phyloP scores from a whole-genome alignment of 2,888 invertebrate genomes.

The Apoderus coryli region DNA sequence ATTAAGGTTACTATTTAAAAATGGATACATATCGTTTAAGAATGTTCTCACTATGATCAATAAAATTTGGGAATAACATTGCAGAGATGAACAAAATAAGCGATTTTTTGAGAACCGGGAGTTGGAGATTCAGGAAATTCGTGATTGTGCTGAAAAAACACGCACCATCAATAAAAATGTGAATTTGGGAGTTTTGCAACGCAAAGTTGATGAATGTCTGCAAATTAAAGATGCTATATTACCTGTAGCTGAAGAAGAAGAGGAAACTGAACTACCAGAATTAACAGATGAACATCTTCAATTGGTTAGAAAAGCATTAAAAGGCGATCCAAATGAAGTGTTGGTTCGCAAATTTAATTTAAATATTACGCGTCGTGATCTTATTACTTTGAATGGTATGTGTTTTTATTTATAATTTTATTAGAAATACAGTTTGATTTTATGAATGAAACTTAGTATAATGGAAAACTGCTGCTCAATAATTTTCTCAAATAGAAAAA shows the following conservation, averaged over 20 bases:
- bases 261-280: conserved; percentile 40
- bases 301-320: conserved; percentile 39
- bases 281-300: conserved; percentile 53
- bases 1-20: not conserved
- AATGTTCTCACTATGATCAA: conserved; percentile 9
- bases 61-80: conserved; percentile 4
- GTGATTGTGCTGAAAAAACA: conserved; percentile 22
- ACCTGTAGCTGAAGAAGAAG: conserved; percentile 37
- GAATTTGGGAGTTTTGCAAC: conserved; percentile 27
- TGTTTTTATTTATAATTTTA: too few species aligned
- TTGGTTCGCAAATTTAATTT: conserved; percentile 46
- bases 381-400: conserved; percentile 68
- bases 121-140: conserved; percentile 28
- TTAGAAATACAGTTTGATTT: too few species aligned
- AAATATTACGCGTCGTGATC: conserved; percentile 59
- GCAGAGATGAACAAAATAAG: conserved; percentile 25
- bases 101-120: conserved; percentile 22
- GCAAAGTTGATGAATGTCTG: conserved; percentile 31
- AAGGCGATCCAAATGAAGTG: conserved; percentile 48
- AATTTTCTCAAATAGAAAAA: too few species aligned
- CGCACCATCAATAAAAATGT: conserved; percentile 28
- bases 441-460: too few species aligned
- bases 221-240: conserved; percentile 33
- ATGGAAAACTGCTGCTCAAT: too few species aligned
- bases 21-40: too few species aligned